Percentiles rank a stretch among this genome's conserved stretches.
Evolutionary conservation across 2,888 invertebrate genomes (phyloP).

Genomic region (Acanthosepion esculentum): DNA sequence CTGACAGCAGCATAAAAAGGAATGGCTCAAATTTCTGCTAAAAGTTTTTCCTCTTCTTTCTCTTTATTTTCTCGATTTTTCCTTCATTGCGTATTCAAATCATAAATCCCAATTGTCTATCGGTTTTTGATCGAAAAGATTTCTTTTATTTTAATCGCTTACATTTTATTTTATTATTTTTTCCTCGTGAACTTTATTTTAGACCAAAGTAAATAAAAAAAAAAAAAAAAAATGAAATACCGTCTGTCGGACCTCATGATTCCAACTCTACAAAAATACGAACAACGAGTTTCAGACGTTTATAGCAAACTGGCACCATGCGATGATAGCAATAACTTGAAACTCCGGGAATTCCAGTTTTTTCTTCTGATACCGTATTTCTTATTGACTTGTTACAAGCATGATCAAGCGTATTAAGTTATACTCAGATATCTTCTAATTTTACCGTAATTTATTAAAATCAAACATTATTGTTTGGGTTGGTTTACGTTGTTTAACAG

Average conservation of each 20-base stretch:
- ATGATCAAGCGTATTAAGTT: too few species aligned
- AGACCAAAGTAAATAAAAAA: background rate
- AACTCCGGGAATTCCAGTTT: too few species aligned
- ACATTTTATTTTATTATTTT: background rate
- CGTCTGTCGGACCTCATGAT: background rate
- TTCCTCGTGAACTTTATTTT: background rate
- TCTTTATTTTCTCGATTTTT: background rate
- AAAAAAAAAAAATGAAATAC: background rate
- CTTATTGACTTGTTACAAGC: too few species aligned
- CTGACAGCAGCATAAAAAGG: background rate
- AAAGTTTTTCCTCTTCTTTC: background rate
- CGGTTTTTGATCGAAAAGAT: background rate
- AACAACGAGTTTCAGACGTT: too few species aligned
- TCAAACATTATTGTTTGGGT: too few species aligned
- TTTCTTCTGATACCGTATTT: too few species aligned
- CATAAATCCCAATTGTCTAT: conserved; percentile 9
- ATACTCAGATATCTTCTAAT: too few species aligned
- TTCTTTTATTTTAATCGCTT: background rate
- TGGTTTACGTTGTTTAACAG: too few species aligned
- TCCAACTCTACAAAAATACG: too few species aligned
- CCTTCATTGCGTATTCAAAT: background rate
- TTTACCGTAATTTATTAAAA: too few species aligned
- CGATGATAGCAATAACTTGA: too few species aligned
- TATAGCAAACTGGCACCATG: too few species aligned
- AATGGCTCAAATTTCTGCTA: background rate